Conservation (phyloP, 1,140 invertebrate species). For the Drosophila bifasciata region DNA sequence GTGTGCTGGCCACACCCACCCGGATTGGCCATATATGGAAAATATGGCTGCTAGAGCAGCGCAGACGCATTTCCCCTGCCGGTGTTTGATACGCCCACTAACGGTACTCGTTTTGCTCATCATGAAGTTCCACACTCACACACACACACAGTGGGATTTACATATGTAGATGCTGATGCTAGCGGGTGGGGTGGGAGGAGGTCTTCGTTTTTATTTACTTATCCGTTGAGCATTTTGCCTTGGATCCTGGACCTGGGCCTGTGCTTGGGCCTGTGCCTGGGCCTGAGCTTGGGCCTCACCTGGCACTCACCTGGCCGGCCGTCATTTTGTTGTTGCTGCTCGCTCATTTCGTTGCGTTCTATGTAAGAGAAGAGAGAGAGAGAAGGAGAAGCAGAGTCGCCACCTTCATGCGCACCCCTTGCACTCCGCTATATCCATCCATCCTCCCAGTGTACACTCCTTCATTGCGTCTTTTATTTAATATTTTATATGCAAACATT, state of each 20-base stretch:
- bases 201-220: constrained; percentile 64
- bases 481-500: constrained; percentile 73
- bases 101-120: constrained; percentile 34
- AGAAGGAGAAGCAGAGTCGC: neutral
- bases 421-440: neutral
- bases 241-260: constrained; percentile 25
- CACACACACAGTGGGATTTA: constrained; percentile 19
- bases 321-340: constrained; percentile 79
- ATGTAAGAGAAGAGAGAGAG: constrained; percentile 12
- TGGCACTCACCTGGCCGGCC: constrained; percentile 58
- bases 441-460: neutral
- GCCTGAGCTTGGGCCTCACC: constrained; percentile 23
- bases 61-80: constrained; percentile 54
- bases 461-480: constrained; percentile 60
- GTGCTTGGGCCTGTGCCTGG: neutral
- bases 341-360: constrained; percentile 75
- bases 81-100: constrained; percentile 65
- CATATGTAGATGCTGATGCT: constrained; percentile 3
- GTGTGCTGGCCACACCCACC: constrained; percentile 57
- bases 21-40: constrained; percentile 46
- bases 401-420: neutral
- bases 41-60: constrained; percentile 63
- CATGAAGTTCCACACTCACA: constrained; percentile 33
- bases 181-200: too few species aligned
- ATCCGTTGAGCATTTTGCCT: constrained; percentile 72